Conservation (phyloP, 2,113 vertebrate genomes). For the Rhea pennata region DNA sequence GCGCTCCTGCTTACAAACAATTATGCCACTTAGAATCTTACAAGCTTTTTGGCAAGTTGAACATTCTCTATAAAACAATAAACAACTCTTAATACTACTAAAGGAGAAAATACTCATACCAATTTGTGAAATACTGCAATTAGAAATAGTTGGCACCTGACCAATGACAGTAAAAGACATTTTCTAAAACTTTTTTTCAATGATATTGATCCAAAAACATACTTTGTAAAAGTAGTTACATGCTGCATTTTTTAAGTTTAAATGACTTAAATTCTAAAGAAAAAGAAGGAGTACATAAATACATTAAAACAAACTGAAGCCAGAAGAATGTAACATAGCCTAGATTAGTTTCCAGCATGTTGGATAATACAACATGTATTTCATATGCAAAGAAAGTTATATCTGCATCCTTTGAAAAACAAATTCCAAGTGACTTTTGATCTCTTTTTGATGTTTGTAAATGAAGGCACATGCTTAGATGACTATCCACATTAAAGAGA, state of each 20-base stretch:
- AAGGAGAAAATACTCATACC: neutral
- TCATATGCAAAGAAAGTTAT: neutral
- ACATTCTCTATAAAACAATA: neutral
- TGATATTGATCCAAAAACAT: neutral
- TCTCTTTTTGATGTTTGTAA: neutral
- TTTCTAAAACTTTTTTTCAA: neutral
- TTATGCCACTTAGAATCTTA: too few relatives aligned
- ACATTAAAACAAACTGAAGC: neutral
- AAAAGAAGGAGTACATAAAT: neutral
- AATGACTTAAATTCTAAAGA: neutral
- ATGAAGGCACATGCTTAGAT: neutral
- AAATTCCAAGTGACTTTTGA: neutral
- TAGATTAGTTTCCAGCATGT: neutral
- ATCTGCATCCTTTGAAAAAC: neutral
- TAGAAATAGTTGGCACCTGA: neutral
- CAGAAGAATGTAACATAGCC: neutral
- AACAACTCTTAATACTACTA: neutral
- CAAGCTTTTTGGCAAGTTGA: neutral
- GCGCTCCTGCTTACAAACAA: neutral
- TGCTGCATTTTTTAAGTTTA: neutral
- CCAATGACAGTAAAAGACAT: neutral
- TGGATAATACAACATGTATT: neutral
- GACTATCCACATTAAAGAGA: neutral
- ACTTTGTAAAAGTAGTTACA: neutral
- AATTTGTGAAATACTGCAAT: neutral